Evolutionary conservation across 2,797 vertebrate species (phyloP).

Genomic region (Sebastes hubbsi): DNA sequence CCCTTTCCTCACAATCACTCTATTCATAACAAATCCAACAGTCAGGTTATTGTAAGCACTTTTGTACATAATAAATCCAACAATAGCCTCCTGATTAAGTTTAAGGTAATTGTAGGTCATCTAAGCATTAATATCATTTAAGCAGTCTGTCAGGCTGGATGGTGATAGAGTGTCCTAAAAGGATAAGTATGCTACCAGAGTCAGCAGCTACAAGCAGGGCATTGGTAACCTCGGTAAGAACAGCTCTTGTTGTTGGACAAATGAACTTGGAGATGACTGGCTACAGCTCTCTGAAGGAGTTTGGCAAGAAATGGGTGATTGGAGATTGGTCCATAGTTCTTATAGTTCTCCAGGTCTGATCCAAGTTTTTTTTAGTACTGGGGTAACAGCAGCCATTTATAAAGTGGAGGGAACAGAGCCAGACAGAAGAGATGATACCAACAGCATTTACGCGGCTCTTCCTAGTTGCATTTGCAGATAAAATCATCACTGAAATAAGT

Average conservation of each 20-base stretch:
- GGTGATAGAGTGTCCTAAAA: background rate
- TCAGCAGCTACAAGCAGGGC: background rate
- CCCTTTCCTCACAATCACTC: too few relatives aligned
- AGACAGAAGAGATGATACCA: too few relatives aligned
- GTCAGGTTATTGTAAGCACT: too few relatives aligned
- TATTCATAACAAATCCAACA: too few relatives aligned
- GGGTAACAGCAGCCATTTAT: background rate
- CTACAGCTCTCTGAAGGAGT: background rate
- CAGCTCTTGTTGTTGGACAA: background rate
- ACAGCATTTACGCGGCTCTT: too few relatives aligned
- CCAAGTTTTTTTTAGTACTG: background rate
- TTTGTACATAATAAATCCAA: too few relatives aligned
- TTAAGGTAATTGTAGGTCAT: background rate
- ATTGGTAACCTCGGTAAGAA: background rate
- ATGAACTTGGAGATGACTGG: background rate
- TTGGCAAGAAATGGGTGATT: background rate
- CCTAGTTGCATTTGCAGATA: too few relatives aligned
- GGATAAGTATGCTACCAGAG: background rate
- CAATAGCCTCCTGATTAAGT: background rate
- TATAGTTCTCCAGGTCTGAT: background rate
- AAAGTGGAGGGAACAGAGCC: too few relatives aligned
- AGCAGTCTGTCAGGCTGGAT: background rate
- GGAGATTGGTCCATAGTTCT: background rate
- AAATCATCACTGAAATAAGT: too few relatives aligned
- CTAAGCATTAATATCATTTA: background rate